Percentiles rank a stretch among this genome's conserved stretches.
Conservation (phyloP, 2,797 vertebrate species). For the Chelon auratus region DNA sequence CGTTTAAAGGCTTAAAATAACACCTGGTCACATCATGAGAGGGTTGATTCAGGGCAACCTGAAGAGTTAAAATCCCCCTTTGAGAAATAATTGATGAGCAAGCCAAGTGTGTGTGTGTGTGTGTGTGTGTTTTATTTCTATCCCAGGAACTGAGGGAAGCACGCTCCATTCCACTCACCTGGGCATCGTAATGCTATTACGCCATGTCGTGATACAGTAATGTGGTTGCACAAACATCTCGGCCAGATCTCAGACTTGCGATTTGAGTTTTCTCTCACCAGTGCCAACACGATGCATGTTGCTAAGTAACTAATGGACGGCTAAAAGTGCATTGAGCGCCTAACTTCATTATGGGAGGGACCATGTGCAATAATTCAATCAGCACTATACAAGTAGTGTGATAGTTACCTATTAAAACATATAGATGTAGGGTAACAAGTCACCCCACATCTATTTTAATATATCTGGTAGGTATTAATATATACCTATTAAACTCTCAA, state of each 20-base stretch:
- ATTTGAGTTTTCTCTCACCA: constrained; percentile 21
- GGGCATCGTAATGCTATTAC: constrained; percentile 43
- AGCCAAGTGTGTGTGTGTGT: constrained; percentile 22
- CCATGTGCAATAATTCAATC: constrained; percentile 30
- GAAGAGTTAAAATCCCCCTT: constrained; percentile 65
- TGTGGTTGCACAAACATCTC: constrained; percentile 45
- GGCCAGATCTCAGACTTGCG: constrained; percentile 26
- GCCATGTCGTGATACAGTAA: constrained; percentile 39
- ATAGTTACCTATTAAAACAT: constrained; percentile 2
- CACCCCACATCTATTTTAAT: background rate
- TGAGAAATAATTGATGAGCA: constrained; percentile 78
- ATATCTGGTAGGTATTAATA: background rate
- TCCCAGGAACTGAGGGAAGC: constrained; percentile 65
- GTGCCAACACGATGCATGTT: constrained; percentile 54
- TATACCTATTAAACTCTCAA: background rate
- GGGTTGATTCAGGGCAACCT: constrained; percentile 60
- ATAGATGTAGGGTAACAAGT: background rate
- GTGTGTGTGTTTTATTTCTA: constrained; percentile 22
- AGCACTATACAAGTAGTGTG: background rate
- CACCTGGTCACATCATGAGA: constrained; percentile 42
- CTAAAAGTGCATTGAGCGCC: constrained; percentile 32
- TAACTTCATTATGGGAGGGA: constrained; percentile 40
- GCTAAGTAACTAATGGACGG: constrained; percentile 77
- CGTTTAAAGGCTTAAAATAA: constrained; percentile 51
- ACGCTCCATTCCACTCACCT: constrained; percentile 77